Base-by-base conservation (phyloP, 1,140 invertebrate species). In the Nomia melanderi region DNA sequence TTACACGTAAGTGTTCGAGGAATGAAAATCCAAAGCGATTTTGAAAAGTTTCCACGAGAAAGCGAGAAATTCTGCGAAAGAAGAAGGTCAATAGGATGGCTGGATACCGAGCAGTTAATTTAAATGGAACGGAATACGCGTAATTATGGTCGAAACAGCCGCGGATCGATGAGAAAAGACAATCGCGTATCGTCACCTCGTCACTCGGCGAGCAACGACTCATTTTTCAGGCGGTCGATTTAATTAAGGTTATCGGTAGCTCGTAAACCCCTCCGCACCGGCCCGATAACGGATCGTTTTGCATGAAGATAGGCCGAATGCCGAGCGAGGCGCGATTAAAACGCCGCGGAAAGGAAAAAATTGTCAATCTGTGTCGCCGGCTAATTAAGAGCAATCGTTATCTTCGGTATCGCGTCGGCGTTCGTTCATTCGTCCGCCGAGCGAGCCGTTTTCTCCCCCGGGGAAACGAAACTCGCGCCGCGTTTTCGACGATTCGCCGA, bases 371-470 rank as follows among this genome's bases (percentile, higher is more conserved):
- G 62, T 74, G 72, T 66, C 72, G 72, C 62, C 17, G 36, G 27
- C n/a, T 74, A 74, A 74, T 74, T 74, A 74, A 74, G 72, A 74
- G 72, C 72, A 74, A 66, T 66, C 72, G 62, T 74, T 74, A 74
- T 74, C 72, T 56, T 66, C 54, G 72, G 27, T 74, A 74, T 66
- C 72, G 50, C 62, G 70, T 41, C n/a, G n/a, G 5, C 59, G 54
- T 72, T 72, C 36, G 57, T 20, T 41, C n/a, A 20, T n/a, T n/a
- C 8, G 27, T 6, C 20, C 14, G 56, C 17, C 6, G 29, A 31
- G n/a, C n/a, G n/a, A n/a, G n/a, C n/a, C n/a, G n/a, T n/a, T n/a
- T n/a, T n/a, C 17, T 41, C 39, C 11, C 39, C 17, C 39, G 39
- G 17, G 39, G 39, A 2, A 14, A 41, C 39, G 12, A 41, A 41